Percentiles rank a stretch among this genome's conserved stretches.
Conservation (phyloP, 37 sponge, comb jelly and placozoan species). For the Tethya wilhelma region DNA sequence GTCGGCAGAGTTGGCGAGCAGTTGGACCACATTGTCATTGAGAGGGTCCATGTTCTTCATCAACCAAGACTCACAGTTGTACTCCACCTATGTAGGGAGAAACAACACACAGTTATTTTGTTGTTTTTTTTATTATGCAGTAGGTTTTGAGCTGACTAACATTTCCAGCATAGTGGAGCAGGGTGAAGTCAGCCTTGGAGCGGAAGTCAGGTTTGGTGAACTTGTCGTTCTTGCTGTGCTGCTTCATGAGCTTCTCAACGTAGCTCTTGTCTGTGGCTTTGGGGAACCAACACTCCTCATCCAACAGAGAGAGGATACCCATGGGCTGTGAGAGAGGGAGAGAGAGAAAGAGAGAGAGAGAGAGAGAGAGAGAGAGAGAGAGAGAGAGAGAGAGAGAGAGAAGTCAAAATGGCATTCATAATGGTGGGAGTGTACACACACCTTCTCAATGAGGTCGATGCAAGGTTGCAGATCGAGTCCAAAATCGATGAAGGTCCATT, state of each 20-base stretch:
- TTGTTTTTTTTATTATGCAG: neutral
- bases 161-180: constrained; percentile 96
- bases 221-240: constrained; percentile 76
- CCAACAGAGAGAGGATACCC: constrained; percentile 95
- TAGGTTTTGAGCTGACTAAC: constrained; percentile 49
- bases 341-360: neutral
- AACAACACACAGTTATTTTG: neutral
- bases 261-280: constrained; percentile 96
- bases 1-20: constrained; percentile 87
- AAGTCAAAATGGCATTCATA: neutral
- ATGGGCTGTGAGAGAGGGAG: constrained; percentile 71
- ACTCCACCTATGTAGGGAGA: constrained; percentile 81
- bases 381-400: neutral
- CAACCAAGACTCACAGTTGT: constrained; percentile 91
- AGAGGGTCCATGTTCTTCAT: constrained; percentile 99
- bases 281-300: constrained; percentile 99
- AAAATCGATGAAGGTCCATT: constrained; percentile 99
- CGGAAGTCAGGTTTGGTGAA: constrained; percentile 96
- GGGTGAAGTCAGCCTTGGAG: constrained; percentile 90
- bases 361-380: constrained; percentile 12
- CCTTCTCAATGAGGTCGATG: constrained; percentile 99
- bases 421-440: constrained; percentile 13
- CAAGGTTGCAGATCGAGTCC: constrained; percentile 98
- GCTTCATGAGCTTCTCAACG: constrained; percentile 87
- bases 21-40: constrained; percentile 92